Evolutionary conservation across 1,140 invertebrate species (phyloP), one percentile per base, ranked within the genome.

Genomic region (Elymnias hypermnestra): DNA sequence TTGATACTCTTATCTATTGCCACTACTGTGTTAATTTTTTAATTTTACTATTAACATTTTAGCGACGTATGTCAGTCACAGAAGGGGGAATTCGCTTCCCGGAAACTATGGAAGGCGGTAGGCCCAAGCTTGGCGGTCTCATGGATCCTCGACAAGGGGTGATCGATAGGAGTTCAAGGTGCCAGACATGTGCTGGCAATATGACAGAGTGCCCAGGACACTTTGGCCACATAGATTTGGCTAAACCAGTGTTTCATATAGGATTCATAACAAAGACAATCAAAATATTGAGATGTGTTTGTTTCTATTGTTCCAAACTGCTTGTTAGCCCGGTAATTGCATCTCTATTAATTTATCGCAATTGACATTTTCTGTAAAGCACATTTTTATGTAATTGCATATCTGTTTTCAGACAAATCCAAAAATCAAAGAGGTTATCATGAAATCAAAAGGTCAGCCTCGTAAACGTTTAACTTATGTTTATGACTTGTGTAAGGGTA

Each of bases 91-190:
- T 99, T 52, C 92, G 93, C 65, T 99, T 96, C 86, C 92, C 98
- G 5, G 98, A 99, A 88, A 98, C 97, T 0, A 98, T 98, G 92
- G 98, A 99, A 88, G 97, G 97, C 26, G 98, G 98, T 7, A 90
- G 97, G 3, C 98, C 98, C 0, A 99, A 99, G 76, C 77, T 98
- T 37, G 97, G 97, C 1, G 98, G 98, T 13, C 91, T 99, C 25
- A 99, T 99, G 97, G 98, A 99, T 83, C 98, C 98, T 0, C 88
- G 98, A 17, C 98, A 99, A 88, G 98, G 98, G 49, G 97, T 98
- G 6, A 95, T 99, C 13, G 98, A 99, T 71, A 90, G 97, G 56
- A 92, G 91, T 55, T 95, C 95, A 10, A 89, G 97, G 33, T 99
- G 98, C 82, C 97, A 98, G 79, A 99, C 98, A 0, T 99, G 98